Evolutionary conservation across 2,113 vertebrate species (phyloP).

Genomic region (Pterocles burchelli): DNA sequence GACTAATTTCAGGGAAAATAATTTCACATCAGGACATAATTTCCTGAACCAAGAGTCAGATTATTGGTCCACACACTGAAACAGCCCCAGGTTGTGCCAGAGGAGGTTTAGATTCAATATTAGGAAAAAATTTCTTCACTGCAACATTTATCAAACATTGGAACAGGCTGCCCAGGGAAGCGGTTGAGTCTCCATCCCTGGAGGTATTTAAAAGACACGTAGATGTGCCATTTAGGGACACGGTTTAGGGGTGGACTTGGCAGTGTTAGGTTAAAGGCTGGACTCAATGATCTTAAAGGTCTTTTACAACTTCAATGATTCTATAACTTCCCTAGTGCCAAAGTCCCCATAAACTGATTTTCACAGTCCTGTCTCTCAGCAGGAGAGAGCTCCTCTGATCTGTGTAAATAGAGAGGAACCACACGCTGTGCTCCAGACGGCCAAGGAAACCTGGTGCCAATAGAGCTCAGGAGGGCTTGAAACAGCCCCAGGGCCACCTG

Average conservation of each 20-base stretch:
- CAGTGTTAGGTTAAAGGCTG: no score
- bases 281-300: background rate
- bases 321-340: background rate
- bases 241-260: no score
- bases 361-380: background rate
- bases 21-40: background rate
- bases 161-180: background rate
- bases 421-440: background rate
- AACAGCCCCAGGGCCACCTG: background rate
- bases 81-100: accelerated
- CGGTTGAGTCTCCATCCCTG: background rate
- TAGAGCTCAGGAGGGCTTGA: background rate
- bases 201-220: background rate
- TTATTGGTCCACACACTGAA: background rate
- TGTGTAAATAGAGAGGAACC: background rate
- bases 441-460: accelerated
- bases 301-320: background rate
- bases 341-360: background rate
- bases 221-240: background rate
- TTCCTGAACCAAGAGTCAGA: background rate
- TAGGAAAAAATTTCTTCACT: background rate
- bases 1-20: background rate
- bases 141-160: background rate
- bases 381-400: background rate
- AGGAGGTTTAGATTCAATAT: background rate